Base-by-base conservation (phyloP, 2,888 invertebrate species). In the Antheraea yamamai region DNA sequence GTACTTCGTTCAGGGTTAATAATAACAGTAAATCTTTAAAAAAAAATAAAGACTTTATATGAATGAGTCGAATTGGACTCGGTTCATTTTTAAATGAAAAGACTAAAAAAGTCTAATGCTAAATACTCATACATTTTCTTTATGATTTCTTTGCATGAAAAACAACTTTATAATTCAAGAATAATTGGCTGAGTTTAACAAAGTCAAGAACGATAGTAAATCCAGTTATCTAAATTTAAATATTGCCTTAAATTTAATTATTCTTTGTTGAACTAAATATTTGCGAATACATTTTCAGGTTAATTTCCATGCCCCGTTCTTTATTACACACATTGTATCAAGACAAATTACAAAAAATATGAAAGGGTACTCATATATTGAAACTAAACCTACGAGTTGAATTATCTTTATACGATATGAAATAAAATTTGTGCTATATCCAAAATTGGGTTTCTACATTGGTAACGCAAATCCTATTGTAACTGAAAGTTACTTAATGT, bases 371-470 rank as follows among this genome's bases (percentile, higher is more conserved):
- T 6, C 26, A 70, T 68, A 70, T 70, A 70, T 39, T 35, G 70
- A 70, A 70, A n/a, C 39, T 39, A 39, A 70, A 23, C 16, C n/a
- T 20, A 39, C 8, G 20, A 39, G 70, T 35, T 70, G n/a, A 70
- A 70, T 39, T 70, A 70, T 39, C 10, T 39, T n/a, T 70, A 18
- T n/a, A 39, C 39, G 39, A 70, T 2, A 70, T 70, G 4, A 20
- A 70, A n/a, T 39, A 70, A 39, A 39, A 70, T 70, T 39, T 70
- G 39, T 70, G 70, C 20, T n/a, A 39, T 20, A 70, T 20, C n/a
- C n/a, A 20, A 68, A 68, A 68, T 30, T 68, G 70, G n/a, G 20
- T 70, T n/a, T n/a, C 39, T 20, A n/a, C 39, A 39, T 39, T 66
- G 16, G 23, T 39, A 39, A 70, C n/a, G 6, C 20, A 52, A 14